Base-by-base conservation (phyloP, 2,888 invertebrate species). In the Lumbricus terrestris region DNA sequence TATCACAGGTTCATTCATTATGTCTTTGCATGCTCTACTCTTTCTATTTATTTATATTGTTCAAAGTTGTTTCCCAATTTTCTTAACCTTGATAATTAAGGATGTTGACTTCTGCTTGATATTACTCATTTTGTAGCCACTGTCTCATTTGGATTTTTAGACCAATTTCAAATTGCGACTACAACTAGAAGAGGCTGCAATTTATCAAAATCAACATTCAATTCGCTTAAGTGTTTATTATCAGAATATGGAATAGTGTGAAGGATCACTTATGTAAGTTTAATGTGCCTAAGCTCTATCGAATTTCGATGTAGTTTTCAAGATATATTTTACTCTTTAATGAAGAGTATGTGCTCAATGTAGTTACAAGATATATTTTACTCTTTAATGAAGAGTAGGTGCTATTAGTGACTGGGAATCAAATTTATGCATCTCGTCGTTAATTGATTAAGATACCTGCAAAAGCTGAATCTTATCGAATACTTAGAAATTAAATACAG, bases 1-100 rank as follows among this genome's bases (percentile, higher is more conserved):
- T 95, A 13, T 92, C 93, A 33, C 94, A 94, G 94, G 95, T 94
- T 33, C n/a, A 34, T 5, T 83, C 11, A 4, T 11, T 69, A 29
- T n/a, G n/a, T 69, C n/a, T 69, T 69, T 69, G 8, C 69, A 8
- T 69, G 69, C n/a, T 69, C 69, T 11, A 69, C n/a, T 69, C 8
- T 69, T n/a, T 11, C 69, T n/a, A 0, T n/a, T 29, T 69, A 11
- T n/a, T 69, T 69, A 69, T n/a, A n/a, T 69, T n/a, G 69, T 29
- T 69, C 29, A 69, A 69, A 0, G n/a, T 69, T 1, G 11, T n/a
- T 69, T 69, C n/a, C 69, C 69, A 69, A n/a, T n/a, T n/a, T n/a
- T 8, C n/a, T 69, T 29, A 69, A 69, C 29, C 69, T 69, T 29
- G n/a, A n/a, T n/a, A n/a, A n/a, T n/a, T n/a, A 69, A 47, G 47